These are phyloP conservation scores for Amblyteles armatorius DNA, from an alignment of 2,888 invertebrate genomes.

Conservation along the genomic window DNA sequence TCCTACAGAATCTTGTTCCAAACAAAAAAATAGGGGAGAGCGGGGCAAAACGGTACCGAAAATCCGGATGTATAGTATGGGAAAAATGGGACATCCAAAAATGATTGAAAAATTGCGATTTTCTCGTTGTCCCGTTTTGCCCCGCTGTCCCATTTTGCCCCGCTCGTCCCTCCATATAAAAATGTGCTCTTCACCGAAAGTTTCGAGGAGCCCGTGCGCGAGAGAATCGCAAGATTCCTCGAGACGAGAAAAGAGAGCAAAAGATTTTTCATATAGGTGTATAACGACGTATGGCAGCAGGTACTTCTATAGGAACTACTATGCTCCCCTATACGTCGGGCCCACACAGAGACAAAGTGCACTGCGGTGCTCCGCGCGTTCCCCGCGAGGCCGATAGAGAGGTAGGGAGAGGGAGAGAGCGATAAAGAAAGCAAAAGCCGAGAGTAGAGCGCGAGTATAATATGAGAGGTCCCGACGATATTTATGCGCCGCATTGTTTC, in stretches of 20 bases:
- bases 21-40: too few relatives aligned
- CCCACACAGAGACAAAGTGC: slow-evolving; percentile 72
- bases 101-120: too few relatives aligned
- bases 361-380: slow-evolving; percentile 11
- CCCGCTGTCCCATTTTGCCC: too few relatives aligned
- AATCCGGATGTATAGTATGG: too few relatives aligned
- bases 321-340: slow-evolving; percentile 39
- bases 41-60: too few relatives aligned
- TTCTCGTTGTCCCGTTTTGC: too few relatives aligned
- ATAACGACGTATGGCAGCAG: slow-evolving; percentile 33
- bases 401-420: slow-evolving; percentile 45
- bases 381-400: neutral
- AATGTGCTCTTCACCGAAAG: neutral
- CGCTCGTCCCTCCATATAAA: too few relatives aligned
- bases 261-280: slow-evolving; percentile 38
- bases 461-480: slow-evolving; percentile 81
- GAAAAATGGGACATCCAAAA: too few relatives aligned
- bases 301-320: slow-evolving; percentile 31
- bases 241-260: slow-evolving; percentile 9
- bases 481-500: slow-evolving; percentile 84
- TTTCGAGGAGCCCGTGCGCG: neutral
- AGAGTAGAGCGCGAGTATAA: slow-evolving; percentile 72
- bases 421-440: slow-evolving; percentile 49
- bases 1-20: too few relatives aligned
- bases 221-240: neutral